Conservation (phyloP, 2,113 vertebrate genomes). For the Neogale vison region DNA sequence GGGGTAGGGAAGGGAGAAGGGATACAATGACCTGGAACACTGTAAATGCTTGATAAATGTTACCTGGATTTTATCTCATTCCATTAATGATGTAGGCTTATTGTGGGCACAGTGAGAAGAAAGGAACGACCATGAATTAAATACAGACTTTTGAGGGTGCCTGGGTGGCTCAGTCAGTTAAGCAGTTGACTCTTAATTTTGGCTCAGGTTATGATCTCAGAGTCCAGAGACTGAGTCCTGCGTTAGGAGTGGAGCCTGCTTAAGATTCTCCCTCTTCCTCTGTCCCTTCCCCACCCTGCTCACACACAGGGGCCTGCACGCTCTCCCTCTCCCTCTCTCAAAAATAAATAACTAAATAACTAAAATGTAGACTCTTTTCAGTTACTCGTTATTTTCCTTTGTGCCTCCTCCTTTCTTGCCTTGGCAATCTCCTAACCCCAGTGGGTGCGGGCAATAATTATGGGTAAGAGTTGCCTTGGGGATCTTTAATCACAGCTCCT, state of each 20-base stretch:
- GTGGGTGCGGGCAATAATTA: not conserved
- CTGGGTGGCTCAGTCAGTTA: not conserved
- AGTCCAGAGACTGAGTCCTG: not conserved
- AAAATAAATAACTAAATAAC: not conserved
- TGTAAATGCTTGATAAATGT: not conserved
- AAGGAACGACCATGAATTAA: not conserved
- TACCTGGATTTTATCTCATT: not conserved
- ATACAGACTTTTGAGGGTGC: not conserved
- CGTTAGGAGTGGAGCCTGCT: not conserved
- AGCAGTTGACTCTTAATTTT: not conserved
- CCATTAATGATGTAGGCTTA: not conserved
- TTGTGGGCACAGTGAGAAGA: not conserved
- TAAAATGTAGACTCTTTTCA: not conserved
- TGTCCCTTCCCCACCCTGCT: not conserved
- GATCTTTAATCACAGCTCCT: not conserved
- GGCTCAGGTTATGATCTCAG: not conserved
- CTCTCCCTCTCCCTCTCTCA: not conserved
- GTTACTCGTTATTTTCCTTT: not conserved
- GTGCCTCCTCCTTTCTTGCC: not conserved
- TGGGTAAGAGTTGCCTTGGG: not conserved
- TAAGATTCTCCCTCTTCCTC: not conserved
- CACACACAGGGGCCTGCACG: not conserved
- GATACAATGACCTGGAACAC: not conserved
- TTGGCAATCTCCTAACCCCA: not conserved
- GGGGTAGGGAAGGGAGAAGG: not conserved